phyloP scores from a whole-genome alignment of 37 sponge, comb jelly and placozoan species.

The Oscarella lobularis region DNA sequence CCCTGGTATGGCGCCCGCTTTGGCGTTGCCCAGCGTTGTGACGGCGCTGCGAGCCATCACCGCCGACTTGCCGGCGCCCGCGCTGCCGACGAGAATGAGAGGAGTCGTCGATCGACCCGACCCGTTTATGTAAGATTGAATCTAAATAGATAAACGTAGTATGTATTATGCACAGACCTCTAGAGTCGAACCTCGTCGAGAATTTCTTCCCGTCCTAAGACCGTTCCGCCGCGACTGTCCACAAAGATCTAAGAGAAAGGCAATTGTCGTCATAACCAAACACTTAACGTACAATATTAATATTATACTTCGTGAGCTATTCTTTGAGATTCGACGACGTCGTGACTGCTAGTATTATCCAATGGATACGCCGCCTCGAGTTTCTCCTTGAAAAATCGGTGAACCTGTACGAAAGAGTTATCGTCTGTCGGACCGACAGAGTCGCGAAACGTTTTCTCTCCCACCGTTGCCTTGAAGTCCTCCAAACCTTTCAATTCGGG shows the following conservation, averaged over 20 bases:
- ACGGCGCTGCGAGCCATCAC: conserved; percentile 3
- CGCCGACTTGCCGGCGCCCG: conserved; percentile 7
- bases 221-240: not conserved
- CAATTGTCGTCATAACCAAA: not conserved
- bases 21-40: not conserved
- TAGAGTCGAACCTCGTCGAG: not conserved
- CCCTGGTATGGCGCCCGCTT: not conserved
- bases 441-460: not conserved
- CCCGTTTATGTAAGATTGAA: not conserved
- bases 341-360: not conserved
- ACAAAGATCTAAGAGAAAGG: not conserved
- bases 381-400: not conserved
- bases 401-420: not conserved
- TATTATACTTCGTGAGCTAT: not conserved
- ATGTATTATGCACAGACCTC: not conserved
- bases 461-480: not conserved
- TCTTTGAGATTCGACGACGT: not conserved
- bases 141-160: not conserved
- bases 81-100: not conserved
- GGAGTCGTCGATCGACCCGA: not conserved
- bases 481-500: not conserved
- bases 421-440: no score
- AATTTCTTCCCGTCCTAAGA: not conserved
- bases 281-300: conserved; percentile 9
- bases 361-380: not conserved